phyloP scores from a whole-genome alignment of 2,888 invertebrate species.

The Aspidiotus rigidus region DNA sequence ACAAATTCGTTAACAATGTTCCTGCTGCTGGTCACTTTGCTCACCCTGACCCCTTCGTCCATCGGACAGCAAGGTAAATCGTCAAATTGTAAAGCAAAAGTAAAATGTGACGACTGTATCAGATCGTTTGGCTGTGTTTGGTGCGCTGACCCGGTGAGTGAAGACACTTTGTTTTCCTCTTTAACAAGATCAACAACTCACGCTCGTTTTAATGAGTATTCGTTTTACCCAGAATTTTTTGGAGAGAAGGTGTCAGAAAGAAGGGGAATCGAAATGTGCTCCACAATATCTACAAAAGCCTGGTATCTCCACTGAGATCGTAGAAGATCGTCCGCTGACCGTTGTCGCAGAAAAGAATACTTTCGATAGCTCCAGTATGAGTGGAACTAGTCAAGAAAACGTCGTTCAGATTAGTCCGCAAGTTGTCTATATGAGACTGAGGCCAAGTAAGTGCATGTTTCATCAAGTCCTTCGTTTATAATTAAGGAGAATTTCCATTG shows the following conservation, averaged over 20 bases:
- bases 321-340: background rate
- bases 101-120: constrained; percentile 81
- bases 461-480: too few relatives aligned
- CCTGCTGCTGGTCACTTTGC: constrained; percentile 5
- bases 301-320: background rate
- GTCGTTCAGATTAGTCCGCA: constrained; percentile 78
- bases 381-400: constrained; percentile 43
- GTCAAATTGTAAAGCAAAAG: constrained; percentile 59
- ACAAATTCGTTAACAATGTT: constrained; percentile 3
- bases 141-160: constrained; percentile 62
- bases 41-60: background rate
- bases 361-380: constrained; percentile 40
- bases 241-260: constrained; percentile 27
- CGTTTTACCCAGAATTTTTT: constrained; percentile 34
- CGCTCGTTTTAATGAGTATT: constrained; percentile 1
- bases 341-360: constrained; percentile 38
- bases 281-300: constrained; percentile 9
- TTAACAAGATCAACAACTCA: background rate
- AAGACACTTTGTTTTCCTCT: constrained; percentile 11
- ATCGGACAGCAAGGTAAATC: background rate
- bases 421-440: constrained; percentile 60
- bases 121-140: constrained; percentile 81
- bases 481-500: too few relatives aligned
- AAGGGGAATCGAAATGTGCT: constrained; percentile 1
- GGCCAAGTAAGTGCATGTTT: constrained; percentile 60